Base-by-base conservation (phyloP, 2,113 vertebrate genomes). In the Condylura cristata region DNA sequence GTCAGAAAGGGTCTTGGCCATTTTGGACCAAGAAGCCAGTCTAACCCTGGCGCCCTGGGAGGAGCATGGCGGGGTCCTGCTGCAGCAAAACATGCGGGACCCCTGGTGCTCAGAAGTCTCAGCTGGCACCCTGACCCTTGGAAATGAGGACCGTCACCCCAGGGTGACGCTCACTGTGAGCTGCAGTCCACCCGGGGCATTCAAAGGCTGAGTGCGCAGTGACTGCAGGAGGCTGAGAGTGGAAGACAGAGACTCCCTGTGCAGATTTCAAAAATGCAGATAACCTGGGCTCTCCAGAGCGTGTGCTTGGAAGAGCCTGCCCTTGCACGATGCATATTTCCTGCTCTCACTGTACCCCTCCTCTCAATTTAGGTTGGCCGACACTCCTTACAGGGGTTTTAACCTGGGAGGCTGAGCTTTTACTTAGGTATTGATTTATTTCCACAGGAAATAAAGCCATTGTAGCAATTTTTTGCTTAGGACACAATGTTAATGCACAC, bases 381-480 rank as follows among this genome's bases (percentile, higher is more conserved):
- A 39, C 16, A 8, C 63, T 70, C 68, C 37, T 30, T 34, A 74
- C 6, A 12, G 48, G 37, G 56, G 37, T 17, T 82, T 76, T 41
- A 61, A 72, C 46, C 71, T 91, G 70, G 39, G 70, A 70, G 37
- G 37, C 72, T 3, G 18, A 20, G 32, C 39, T 79, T 80, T 89
- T 86, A 93, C 60, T 94, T 84, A 71, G 65, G 18, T 95, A 46
- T 41, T 87, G 41, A 26, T 78, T 92, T 79, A 6, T 79, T 51
- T 48, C 41, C 9, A 74, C 34, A 88, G 44, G 11, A 78, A 70
- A 30, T 58, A 8, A 3, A 78, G n/a, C 32, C 6, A 28, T 66
- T 48, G 13, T 75, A n/a, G 82, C 34, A 24, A 34, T 17, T 6
- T 6, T 81, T 84, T 66, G 39, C 58, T 65, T 68, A 20, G 39